Evolutionary conservation across 2,888 invertebrate species (phyloP).

Genomic region (Parochlus steinenii): DNA sequence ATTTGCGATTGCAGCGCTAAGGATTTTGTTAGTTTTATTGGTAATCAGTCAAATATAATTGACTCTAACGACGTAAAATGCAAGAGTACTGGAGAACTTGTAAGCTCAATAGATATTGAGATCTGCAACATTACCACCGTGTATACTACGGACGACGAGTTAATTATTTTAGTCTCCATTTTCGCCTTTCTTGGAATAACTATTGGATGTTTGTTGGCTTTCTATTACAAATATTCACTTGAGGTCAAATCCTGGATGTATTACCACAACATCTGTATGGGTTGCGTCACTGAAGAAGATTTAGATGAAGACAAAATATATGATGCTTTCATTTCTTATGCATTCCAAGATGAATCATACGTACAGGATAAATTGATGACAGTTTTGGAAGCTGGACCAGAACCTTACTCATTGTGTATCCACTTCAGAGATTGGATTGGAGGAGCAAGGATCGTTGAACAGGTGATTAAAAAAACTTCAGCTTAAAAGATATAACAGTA

Average conservation of each 20-base stretch:
- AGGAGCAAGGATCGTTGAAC: slow-evolving; percentile 52
- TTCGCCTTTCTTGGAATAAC: slow-evolving; percentile 32
- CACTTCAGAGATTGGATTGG: slow-evolving; percentile 61
- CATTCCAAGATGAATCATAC: slow-evolving; percentile 57
- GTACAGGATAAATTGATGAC: slow-evolving; percentile 46
- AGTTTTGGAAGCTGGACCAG: slow-evolving; percentile 43
- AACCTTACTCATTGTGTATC: slow-evolving; percentile 49
- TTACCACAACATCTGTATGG: slow-evolving; percentile 39
- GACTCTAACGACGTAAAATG: slow-evolving; percentile 23
- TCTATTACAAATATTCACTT: slow-evolving; percentile 39
- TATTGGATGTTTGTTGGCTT: slow-evolving; percentile 30
- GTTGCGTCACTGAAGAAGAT: slow-evolving; percentile 50
- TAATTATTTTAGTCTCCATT: too few relatives aligned
- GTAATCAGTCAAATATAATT: slow-evolving; percentile 25
- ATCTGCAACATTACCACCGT: too few relatives aligned
- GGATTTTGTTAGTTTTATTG: slow-evolving; percentile 39
- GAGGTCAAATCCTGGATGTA: slow-evolving; percentile 55
- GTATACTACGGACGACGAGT: too few relatives aligned
- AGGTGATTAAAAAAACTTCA: too few relatives aligned
- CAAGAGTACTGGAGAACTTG: slow-evolving; percentile 20
- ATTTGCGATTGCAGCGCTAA: slow-evolving; percentile 46
- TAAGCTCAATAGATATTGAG: slow-evolving; percentile 21
- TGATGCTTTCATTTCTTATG: too few relatives aligned
- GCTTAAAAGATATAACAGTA: too few relatives aligned
- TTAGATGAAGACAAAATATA: slow-evolving; percentile 44